Percentiles rank a stretch among this genome's conserved stretches.
phyloP scores from a whole-genome alignment of 2,797 vertebrate species.

The Hippopotamyrus pictus region DNA sequence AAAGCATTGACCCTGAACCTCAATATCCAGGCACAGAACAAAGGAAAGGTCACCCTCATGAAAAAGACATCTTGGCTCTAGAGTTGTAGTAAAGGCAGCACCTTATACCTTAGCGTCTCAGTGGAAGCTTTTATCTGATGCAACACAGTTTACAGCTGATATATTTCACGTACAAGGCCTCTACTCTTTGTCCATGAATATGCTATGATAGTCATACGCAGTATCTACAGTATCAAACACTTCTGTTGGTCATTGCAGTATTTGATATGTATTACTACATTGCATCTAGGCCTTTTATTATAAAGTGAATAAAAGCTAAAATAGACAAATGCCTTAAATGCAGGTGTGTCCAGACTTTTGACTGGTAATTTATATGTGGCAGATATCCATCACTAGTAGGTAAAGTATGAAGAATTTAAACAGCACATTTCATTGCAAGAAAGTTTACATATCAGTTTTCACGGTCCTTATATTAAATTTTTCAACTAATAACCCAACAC shows the following conservation, averaged over 20 bases:
- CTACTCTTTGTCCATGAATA: neutral
- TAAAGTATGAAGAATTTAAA: neutral
- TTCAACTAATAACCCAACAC: neutral
- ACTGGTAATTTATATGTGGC: neutral
- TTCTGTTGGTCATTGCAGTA: neutral
- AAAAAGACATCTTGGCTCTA: slow-evolving; percentile 2
- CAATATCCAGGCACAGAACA: slow-evolving; percentile 14
- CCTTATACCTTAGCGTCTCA: neutral
- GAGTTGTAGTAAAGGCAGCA: neutral
- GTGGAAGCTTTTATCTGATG: neutral
- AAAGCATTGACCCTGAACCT: slow-evolving; percentile 15
- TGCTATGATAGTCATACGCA: neutral
- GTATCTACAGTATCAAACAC: neutral
- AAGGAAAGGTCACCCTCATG: neutral
- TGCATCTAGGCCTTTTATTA: neutral
- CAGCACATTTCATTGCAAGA: neutral
- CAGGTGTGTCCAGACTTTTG: neutral
- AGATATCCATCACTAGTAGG: neutral
- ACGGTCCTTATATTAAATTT: neutral
- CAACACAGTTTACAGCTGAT: neutral
- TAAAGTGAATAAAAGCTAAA: neutral
- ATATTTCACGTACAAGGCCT: neutral
- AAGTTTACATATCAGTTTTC: neutral
- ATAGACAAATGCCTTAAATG: neutral
- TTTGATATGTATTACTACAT: neutral